These are phyloP conservation scores for Coregonus clupeaformis DNA, from an alignment of 2,113 vertebrate species.

Conservation along the genomic window DNA sequence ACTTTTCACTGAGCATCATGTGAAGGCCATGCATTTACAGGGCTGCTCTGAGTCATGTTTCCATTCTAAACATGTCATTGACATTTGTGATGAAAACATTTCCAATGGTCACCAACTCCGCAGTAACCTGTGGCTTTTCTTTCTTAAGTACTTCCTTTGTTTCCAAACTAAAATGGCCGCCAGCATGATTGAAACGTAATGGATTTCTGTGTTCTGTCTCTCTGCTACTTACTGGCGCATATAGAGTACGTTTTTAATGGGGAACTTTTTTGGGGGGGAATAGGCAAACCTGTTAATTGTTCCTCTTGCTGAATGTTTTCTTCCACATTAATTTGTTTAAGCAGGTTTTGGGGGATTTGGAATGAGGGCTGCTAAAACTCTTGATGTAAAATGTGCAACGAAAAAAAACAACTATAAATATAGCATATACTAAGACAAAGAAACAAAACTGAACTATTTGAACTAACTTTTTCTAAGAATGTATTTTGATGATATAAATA, in stretches of 20 bases:
- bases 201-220: conserved; percentile 40
- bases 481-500: conserved; percentile 76
- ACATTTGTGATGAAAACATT: not conserved
- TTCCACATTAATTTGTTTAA: conserved; percentile 43
- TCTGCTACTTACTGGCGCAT: conserved; percentile 7
- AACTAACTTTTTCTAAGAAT: conserved; percentile 77
- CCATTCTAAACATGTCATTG: not conserved
- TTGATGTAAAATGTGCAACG: conserved; percentile 68
- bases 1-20: not conserved
- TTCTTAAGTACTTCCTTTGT: conserved; percentile 42
- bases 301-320: conserved; percentile 57
- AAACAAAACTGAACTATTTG: conserved; percentile 40
- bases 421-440: conserved; percentile 51
- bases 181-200: conserved; percentile 47
- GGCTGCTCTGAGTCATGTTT: not conserved
- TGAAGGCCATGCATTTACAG: not conserved
- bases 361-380: conserved; percentile 61
- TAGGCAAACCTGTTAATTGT: conserved; percentile 24
- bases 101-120: conserved; percentile 22
- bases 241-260: conserved; percentile 18
- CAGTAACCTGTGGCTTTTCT: conserved; percentile 41
- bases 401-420: conserved; percentile 41
- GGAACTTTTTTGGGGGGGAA: conserved; percentile 17
- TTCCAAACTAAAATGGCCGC: conserved; percentile 39
- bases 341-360: conserved; percentile 39